A percentile compares a stretch with the other conserved stretches of the same genome.
Conservation (phyloP, 2,113 vertebrate genomes). For the Marmota flaviventris region DNA sequence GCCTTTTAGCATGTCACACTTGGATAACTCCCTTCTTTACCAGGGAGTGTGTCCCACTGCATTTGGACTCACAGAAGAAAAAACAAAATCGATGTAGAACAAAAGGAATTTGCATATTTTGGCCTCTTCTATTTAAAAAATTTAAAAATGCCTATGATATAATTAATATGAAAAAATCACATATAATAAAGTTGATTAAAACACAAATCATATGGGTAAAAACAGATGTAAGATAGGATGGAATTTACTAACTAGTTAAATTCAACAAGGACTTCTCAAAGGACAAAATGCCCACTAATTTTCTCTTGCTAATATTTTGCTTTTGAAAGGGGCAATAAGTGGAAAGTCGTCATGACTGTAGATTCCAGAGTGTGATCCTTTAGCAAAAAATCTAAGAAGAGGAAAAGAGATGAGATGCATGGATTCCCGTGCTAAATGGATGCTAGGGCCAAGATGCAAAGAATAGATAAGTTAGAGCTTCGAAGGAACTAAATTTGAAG, state of each 20-base stretch:
- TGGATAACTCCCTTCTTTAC: slow-evolving; percentile 74
- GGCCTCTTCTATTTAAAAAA: slow-evolving; percentile 53
- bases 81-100: slow-evolving; percentile 83
- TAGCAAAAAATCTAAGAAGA: slow-evolving; percentile 85
- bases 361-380: slow-evolving; percentile 87
- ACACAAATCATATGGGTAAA: slow-evolving; percentile 86
- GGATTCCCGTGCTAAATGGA: slow-evolving; percentile 88
- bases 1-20: slow-evolving; percentile 80
- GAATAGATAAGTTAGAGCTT: slow-evolving; percentile 89
- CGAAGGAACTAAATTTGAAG: slow-evolving; percentile 89
- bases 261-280: slow-evolving; percentile 86
- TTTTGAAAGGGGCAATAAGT: slow-evolving; percentile 85
- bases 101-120: slow-evolving; percentile 76
- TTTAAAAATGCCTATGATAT: slow-evolving; percentile 56
- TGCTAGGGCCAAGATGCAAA: slow-evolving; percentile 88
- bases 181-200: slow-evolving; percentile 85
- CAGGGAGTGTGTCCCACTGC: slow-evolving; percentile 62
- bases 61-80: slow-evolving; percentile 80
- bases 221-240: slow-evolving; percentile 83
- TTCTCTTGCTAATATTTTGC: slow-evolving; percentile 86
- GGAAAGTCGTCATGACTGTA: slow-evolving; percentile 85
- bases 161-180: slow-evolving; percentile 83
- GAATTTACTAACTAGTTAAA: slow-evolving; percentile 90
- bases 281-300: slow-evolving; percentile 85
- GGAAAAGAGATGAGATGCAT: slow-evolving; percentile 86